Conservation (phyloP, 2,888 invertebrate genomes). For the Caenorhabditis panamensis region DNA sequence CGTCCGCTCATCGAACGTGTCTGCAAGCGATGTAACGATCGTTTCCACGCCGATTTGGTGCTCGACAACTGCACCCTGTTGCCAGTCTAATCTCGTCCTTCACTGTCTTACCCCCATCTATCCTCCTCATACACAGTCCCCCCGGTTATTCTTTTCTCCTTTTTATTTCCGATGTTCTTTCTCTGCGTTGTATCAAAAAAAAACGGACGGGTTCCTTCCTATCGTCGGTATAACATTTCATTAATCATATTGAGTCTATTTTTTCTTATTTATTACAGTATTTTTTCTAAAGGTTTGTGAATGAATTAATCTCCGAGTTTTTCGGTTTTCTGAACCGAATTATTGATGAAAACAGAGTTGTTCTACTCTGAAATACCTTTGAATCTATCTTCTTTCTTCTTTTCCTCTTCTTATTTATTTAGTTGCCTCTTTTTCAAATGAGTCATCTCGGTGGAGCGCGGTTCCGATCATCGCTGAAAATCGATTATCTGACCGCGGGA, state of each 20-base stretch:
- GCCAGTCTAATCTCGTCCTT: neutral
- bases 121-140: neutral
- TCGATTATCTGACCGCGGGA: too few species aligned
- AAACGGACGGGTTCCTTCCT: neutral
- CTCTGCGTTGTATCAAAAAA: neutral
- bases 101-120: conserved; percentile 7
- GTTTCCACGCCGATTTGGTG: conserved; percentile 40
- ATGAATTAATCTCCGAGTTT: neutral
- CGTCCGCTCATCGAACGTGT: conserved; percentile 35
- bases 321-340: neutral
- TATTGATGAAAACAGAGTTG: neutral
- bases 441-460: too few species aligned
- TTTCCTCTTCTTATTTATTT: too few species aligned
- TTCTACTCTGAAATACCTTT: neutral
- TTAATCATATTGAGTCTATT: too few species aligned
- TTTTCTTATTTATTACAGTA: conserved; percentile 1
- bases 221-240: conserved; percentile 14
- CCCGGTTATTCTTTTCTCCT: neutral
- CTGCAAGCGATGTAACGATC: conserved; percentile 44
- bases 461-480: too few species aligned
- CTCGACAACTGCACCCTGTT: conserved; percentile 16
- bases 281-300: neutral
- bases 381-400: conserved; percentile 3
- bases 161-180: neutral
- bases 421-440: too few species aligned